Percentiles rank a stretch among this genome's conserved stretches.
phyloP scores from a whole-genome alignment of 1,140 invertebrate genomes.

The Drosophila santomea region DNA sequence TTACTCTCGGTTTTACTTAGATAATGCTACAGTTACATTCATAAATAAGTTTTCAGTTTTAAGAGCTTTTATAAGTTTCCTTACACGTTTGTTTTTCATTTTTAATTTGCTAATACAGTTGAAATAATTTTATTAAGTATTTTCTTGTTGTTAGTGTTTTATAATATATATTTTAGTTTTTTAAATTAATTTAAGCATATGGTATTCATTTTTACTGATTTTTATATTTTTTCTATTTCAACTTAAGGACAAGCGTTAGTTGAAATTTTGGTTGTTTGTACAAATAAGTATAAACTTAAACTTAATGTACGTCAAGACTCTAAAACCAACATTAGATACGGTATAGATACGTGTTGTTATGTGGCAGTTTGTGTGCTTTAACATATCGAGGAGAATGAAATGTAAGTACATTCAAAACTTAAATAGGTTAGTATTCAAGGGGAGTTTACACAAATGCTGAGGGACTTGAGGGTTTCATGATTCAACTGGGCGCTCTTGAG shows the following conservation, averaged over 20 bases:
- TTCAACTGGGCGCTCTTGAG: slow-evolving; percentile 37
- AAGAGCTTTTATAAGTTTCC: slow-evolving; percentile 49
- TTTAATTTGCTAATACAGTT: slow-evolving; percentile 77
- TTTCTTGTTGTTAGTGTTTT: slow-evolving; percentile 53
- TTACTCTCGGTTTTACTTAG: slow-evolving; percentile 48
- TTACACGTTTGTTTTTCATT: slow-evolving; percentile 41
- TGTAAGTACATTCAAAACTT: slow-evolving; percentile 59
- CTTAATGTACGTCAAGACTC: slow-evolving; percentile 48
- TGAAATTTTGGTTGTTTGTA: slow-evolving; percentile 73
- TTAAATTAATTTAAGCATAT: slow-evolving; percentile 54
- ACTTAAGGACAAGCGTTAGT: slow-evolving; percentile 78
- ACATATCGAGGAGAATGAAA: slow-evolving; percentile 19
- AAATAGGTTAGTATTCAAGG: slow-evolving; percentile 3
- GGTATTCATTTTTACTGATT: slow-evolving; percentile 25
- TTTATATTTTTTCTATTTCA: slow-evolving; percentile 26
- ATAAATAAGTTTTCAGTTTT: slow-evolving; percentile 62
- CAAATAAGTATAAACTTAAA: slow-evolving; percentile 62
- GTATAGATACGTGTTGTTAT: slow-evolving; percentile 39
- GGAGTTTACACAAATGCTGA: slow-evolving; percentile 5
- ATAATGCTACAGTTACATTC: slow-evolving; percentile 71
- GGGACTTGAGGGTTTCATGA: slow-evolving; percentile 24
- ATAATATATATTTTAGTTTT: slow-evolving; percentile 47
- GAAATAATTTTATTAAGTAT: slow-evolving; percentile 72
- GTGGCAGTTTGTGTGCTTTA: slow-evolving; percentile 77
- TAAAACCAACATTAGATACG: slow-evolving; percentile 23